Conservation (phyloP, 2,888 invertebrate genomes). For the Phaedon cochleariae region DNA sequence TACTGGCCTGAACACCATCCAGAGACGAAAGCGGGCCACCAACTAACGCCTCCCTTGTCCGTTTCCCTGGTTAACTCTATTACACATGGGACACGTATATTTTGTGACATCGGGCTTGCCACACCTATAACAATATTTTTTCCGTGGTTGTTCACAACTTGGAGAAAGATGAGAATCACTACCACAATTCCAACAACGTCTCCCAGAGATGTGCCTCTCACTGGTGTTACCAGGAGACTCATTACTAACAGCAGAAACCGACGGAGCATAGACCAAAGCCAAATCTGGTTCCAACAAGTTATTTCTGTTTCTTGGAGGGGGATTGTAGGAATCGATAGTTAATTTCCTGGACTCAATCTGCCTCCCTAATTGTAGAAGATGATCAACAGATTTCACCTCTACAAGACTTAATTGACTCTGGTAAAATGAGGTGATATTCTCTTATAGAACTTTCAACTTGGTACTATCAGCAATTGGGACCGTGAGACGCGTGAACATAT, state of each 20-base stretch:
- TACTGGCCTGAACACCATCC: neutral
- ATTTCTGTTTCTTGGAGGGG: neutral
- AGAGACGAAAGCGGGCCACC: neutral
- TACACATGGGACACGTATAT: constrained; percentile 11
- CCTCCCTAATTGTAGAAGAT: constrained; percentile 28
- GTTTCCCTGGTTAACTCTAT: constrained; percentile 4
- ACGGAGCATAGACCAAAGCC: constrained; percentile 14
- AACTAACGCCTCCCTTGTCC: constrained; percentile 3
- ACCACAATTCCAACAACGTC: constrained; percentile 18
- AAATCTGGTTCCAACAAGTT: constrained; percentile 22
- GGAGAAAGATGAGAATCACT: constrained; percentile 8
- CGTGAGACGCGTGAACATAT: constrained; percentile 35
- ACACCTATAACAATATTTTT: constrained; percentile 15
- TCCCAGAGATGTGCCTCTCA: neutral
- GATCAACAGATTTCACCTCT: constrained; percentile 24
- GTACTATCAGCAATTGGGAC: constrained; percentile 19
- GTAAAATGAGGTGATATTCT: constrained; percentile 35
- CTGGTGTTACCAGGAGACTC: neutral
- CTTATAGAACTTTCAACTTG: constrained; percentile 29
- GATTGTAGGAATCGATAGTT: constrained; percentile 8
- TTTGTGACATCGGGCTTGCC: constrained; percentile 4
- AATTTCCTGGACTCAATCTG: constrained; percentile 26
- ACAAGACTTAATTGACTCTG: constrained; percentile 32
- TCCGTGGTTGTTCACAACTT: neutral
- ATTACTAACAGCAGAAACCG: constrained; percentile 2